A percentile compares a stretch with the other conserved stretches of the same genome.
Conservation (phyloP, 1,140 invertebrate species). For the Trichoplusia ni region DNA sequence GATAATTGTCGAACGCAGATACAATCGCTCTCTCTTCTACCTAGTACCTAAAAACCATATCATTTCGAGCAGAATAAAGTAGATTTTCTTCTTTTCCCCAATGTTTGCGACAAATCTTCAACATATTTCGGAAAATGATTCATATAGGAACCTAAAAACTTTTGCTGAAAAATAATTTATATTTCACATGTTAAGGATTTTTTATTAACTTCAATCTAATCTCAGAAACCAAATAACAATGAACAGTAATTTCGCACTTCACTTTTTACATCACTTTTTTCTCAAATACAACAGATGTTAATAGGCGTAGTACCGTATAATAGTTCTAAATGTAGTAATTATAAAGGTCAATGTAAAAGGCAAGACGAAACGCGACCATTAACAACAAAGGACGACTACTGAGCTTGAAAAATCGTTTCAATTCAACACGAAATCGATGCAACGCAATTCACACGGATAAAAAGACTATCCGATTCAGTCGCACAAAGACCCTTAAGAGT, state of each 20-base stretch:
- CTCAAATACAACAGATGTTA: slow-evolving; percentile 37
- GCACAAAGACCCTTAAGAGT: slow-evolving; percentile 69
- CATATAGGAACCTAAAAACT: no score
- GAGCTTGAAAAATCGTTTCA: slow-evolving; percentile 79
- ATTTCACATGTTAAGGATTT: no score
- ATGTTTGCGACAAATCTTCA: no score
- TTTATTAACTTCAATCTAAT: no score
- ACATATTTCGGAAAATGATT: no score
- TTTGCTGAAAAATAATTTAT: no score
- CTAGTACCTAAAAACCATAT: no score
- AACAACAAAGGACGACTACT: slow-evolving; percentile 74
- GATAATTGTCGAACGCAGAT: no score
- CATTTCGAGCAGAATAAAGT: no score
- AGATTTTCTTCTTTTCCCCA: no score
- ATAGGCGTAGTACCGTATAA: slow-evolving; percentile 34
- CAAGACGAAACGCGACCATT: slow-evolving; percentile 52
- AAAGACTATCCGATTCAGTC: slow-evolving; percentile 63
- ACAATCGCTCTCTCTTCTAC: no score
- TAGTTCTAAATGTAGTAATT: slow-evolving; percentile 56
- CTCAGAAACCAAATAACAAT: background rate
- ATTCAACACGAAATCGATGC: slow-evolving; percentile 69
- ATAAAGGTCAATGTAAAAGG: slow-evolving; percentile 49
- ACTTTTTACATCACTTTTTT: slow-evolving; percentile 1
- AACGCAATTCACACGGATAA: slow-evolving; percentile 64
- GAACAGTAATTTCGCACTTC: slow-evolving; percentile 12